Evolutionary conservation across 2,113 vertebrate species (phyloP).

Genomic region (Pygoscelis adeliae): DNA sequence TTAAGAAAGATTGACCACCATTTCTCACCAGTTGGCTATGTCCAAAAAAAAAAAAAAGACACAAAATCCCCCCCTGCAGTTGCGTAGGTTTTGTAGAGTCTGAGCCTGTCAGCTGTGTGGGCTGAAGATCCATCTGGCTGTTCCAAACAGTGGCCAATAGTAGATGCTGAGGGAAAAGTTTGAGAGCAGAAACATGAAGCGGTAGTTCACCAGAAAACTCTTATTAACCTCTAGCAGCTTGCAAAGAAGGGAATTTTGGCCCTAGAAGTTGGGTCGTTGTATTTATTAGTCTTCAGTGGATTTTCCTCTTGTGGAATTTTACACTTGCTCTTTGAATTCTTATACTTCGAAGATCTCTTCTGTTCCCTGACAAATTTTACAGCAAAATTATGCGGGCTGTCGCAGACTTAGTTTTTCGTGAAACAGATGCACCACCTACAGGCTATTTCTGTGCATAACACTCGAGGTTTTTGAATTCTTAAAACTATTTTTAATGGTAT

Average conservation of each 20-base stretch:
- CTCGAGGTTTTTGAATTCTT: neutral
- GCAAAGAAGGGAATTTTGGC: neutral
- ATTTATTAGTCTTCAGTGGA: neutral
- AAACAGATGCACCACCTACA: slow-evolving; percentile 42
- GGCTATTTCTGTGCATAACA: neutral
- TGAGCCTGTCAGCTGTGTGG: neutral
- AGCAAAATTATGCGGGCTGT: neutral
- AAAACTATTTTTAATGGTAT: neutral
- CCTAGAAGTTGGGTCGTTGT: neutral
- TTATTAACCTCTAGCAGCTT: neutral
- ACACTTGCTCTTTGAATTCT: neutral
- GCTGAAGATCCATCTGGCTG: neutral
- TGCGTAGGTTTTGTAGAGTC: neutral
- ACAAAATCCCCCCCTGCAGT: neutral
- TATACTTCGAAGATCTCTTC: neutral
- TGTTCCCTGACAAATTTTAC: neutral
- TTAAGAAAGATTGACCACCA: neutral
- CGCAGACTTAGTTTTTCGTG: neutral
- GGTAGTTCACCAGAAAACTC: neutral
- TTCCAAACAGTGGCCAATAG: neutral
- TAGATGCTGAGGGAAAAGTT: neutral
- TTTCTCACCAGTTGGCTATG: neutral
- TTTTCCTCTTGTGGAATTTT: neutral
- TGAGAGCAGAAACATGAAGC: neutral
- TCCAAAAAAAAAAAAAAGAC: neutral